Conservation (phyloP, 2,888 invertebrate genomes). For the Dusona sp. region DNA sequence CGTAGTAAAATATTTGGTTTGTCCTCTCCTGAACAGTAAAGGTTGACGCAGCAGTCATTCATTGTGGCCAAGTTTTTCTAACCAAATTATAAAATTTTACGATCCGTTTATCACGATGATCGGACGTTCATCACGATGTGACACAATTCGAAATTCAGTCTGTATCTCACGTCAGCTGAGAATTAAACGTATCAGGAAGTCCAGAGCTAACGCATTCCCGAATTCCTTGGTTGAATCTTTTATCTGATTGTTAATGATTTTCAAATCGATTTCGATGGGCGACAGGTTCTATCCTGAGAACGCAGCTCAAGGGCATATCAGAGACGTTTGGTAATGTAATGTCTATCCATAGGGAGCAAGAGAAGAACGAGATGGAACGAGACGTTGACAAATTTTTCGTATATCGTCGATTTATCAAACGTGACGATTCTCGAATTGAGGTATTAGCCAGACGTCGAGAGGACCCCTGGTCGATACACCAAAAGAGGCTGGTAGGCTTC, state of each 20-base stretch:
- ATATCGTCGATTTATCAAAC: slow-evolving; percentile 80
- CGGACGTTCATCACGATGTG: background rate
- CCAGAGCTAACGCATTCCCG: background rate
- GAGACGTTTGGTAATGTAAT: slow-evolving; percentile 49
- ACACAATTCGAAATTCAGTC: background rate
- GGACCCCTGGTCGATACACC: slow-evolving; percentile 40
- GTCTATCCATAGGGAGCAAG: slow-evolving; percentile 4
- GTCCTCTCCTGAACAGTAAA: slow-evolving; percentile 5
- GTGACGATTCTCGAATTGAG: slow-evolving; percentile 72
- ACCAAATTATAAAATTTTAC: slow-evolving; percentile 9
- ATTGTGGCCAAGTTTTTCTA: slow-evolving; percentile 20
- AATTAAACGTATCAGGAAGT: background rate
- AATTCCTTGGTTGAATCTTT: background rate
- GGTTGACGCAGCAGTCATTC: slow-evolving; percentile 14
- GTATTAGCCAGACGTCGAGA: slow-evolving; percentile 64
- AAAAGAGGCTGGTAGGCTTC: slow-evolving; percentile 25
- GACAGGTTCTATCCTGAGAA: slow-evolving; percentile 17
- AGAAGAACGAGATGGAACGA: slow-evolving; percentile 45
- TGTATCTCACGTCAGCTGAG: background rate
- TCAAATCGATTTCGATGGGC: slow-evolving; percentile 54
- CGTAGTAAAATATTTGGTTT: slow-evolving; percentile 59
- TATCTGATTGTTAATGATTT: slow-evolving; percentile 52
- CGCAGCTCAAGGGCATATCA: background rate
- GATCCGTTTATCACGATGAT: background rate
- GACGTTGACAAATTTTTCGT: slow-evolving; percentile 80